Conservation (phyloP, 2,797 vertebrate genomes). For the Bucorvus abyssinicus region DNA sequence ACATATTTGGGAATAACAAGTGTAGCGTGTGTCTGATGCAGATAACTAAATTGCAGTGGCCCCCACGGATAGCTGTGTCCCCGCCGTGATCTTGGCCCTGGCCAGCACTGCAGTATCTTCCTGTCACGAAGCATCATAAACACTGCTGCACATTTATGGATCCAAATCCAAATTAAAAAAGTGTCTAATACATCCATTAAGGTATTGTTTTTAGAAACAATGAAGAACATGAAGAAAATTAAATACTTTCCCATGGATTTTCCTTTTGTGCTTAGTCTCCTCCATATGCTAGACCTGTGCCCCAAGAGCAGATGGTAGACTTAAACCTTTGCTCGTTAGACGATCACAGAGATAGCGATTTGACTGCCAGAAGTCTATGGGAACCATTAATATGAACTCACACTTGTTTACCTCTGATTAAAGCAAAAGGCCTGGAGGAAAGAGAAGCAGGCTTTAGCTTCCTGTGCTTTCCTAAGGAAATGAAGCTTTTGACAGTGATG, state of each 20-base stretch:
- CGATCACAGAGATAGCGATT: neutral
- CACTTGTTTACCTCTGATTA: neutral
- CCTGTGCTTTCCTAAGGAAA: neutral
- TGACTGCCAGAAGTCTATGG: neutral
- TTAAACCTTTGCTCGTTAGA: neutral
- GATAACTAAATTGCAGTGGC: neutral
- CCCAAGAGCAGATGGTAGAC: neutral
- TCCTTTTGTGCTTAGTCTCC: neutral
- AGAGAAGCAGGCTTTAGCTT: neutral
- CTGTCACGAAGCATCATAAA: neutral
- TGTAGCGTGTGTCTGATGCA: neutral
- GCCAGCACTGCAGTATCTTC: neutral
- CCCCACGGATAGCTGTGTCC: neutral
- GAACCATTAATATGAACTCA: neutral
- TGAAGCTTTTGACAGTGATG: neutral
- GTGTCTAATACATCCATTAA: neutral
- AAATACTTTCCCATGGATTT: neutral
- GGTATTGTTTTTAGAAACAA: constrained; percentile 12
- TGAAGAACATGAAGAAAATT: neutral
- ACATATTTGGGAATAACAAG: neutral
- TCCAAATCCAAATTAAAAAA: neutral
- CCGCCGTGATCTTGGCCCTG: neutral
- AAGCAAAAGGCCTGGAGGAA: neutral
- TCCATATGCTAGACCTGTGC: neutral
- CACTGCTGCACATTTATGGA: neutral